Percentiles rank a stretch among this genome's conserved stretches.
Conservation (phyloP, 2,113 vertebrate species). For the Pachycephala philippinensis region DNA sequence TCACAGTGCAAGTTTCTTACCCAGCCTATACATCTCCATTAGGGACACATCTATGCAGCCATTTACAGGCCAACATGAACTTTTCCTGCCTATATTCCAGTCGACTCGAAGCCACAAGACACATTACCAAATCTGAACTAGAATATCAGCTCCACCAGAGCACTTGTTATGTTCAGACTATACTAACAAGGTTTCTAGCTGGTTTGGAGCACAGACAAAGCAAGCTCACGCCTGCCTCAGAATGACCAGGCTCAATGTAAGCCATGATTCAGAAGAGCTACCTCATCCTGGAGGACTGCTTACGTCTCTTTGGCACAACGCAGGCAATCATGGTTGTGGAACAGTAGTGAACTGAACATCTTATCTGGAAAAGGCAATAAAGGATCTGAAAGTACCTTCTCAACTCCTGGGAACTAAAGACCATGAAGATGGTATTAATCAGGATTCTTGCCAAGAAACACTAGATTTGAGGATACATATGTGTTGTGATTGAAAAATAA, state of each 20-base stretch:
- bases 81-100: not conserved
- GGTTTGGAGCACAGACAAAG: not conserved
- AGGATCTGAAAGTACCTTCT: not conserved
- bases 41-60: not conserved
- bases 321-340: not conserved
- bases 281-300: not conserved
- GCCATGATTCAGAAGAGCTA: not conserved
- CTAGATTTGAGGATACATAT: not conserved
- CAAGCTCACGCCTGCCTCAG: rapidly evolving
- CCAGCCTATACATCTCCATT: not conserved
- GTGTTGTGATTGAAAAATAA: not conserved
- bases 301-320: not conserved
- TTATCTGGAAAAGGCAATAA: not conserved
- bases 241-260: not conserved
- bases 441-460: not conserved
- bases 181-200: not conserved
- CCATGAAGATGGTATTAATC: rapidly evolving
- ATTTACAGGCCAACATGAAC: not conserved
- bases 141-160: not conserved
- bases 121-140: rapidly evolving
- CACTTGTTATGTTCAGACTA: not conserved
- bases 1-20: not conserved
- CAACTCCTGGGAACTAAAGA: not conserved
- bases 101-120: not conserved
- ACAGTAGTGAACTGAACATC: not conserved